A percentile compares a stretch with the other conserved stretches of the same genome.
These are phyloP conservation scores for Lethocerus indicus DNA, from an alignment of 1,140 invertebrate species.

Conservation along the genomic window DNA sequence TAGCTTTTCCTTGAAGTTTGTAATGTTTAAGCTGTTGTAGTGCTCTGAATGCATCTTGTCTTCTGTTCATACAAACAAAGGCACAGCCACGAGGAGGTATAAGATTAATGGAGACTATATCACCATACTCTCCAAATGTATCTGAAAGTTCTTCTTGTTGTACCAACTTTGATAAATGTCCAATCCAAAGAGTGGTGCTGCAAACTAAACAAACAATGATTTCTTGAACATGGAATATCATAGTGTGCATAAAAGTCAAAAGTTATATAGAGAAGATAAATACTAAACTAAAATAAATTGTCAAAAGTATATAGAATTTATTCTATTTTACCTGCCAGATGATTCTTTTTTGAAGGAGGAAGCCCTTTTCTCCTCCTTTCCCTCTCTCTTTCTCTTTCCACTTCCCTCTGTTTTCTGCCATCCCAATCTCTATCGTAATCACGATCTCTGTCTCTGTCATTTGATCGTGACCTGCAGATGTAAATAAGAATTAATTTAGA, in stretches of 20 bases:
- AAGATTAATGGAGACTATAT: slow-evolving; percentile 82
- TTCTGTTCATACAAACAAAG: slow-evolving; percentile 88
- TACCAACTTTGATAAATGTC: slow-evolving; percentile 86
- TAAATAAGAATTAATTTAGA: too few relatives aligned
- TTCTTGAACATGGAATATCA: too few relatives aligned
- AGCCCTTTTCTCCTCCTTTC: slow-evolving; percentile 75
- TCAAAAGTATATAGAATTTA: slow-evolving; percentile 7
- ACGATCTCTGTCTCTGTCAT: too few relatives aligned
- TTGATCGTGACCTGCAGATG: too few relatives aligned
- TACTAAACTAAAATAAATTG: too few relatives aligned
- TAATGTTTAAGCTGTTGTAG: slow-evolving; percentile 71
- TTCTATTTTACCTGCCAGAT: slow-evolving; percentile 48
- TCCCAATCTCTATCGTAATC: too few relatives aligned
- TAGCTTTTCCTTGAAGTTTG: slow-evolving; percentile 80
- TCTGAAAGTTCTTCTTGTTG: slow-evolving; percentile 84
- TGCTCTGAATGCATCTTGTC: slow-evolving; percentile 80
- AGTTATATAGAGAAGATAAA: too few relatives aligned
- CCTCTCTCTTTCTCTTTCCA: slow-evolving; percentile 47
- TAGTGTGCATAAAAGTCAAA: too few relatives aligned
- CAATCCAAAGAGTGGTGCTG: slow-evolving; percentile 94
- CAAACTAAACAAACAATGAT: slow-evolving; percentile 47
- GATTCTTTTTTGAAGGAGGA: slow-evolving; percentile 70
- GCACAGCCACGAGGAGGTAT: slow-evolving; percentile 92
- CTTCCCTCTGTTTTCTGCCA: too few relatives aligned
- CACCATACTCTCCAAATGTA: slow-evolving; percentile 81